phyloP scores from a whole-genome alignment of 2,113 vertebrate genomes.

The Megaleporinus macrocephalus region DNA sequence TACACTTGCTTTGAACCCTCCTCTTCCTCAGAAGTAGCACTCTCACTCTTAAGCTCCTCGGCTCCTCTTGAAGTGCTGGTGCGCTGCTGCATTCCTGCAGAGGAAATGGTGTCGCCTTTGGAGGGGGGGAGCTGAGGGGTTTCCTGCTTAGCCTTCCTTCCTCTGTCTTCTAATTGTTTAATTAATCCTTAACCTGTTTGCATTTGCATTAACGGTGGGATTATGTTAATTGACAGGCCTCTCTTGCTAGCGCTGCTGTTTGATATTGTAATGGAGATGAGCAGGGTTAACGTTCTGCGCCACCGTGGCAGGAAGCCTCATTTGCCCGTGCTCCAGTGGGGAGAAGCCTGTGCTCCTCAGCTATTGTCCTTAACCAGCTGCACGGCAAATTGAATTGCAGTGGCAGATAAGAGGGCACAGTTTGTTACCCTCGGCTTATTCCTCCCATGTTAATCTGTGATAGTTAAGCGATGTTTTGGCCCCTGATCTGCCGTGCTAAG shows the following conservation, averaged over 20 bases:
- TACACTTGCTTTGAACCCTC: constrained; percentile 9
- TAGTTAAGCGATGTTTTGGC: neutral
- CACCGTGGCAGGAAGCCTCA: constrained; percentile 10
- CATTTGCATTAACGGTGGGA: constrained; percentile 47
- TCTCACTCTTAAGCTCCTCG: constrained; percentile 34
- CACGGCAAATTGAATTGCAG: constrained; percentile 32
- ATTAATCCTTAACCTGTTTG: constrained; percentile 54
- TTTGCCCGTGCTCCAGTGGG: constrained; percentile 39
- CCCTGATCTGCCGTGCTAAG: neutral
- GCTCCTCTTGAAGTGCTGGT: neutral
- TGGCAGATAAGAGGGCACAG: constrained; percentile 10
- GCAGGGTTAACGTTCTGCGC: constrained; percentile 21
- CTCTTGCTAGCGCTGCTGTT: constrained; percentile 27
- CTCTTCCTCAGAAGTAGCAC: neutral
- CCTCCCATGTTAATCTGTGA: constrained; percentile 10
- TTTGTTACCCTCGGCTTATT: neutral
- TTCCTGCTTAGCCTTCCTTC: constrained; percentile 26
- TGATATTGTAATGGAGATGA: constrained; percentile 50
- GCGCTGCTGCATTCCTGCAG: neutral
- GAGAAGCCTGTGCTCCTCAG: neutral
- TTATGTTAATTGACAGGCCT: constrained; percentile 52
- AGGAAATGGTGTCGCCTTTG: neutral
- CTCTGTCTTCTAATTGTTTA: constrained; percentile 51
- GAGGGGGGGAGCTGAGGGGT: neutral
- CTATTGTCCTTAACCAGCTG: constrained; percentile 25